Base-by-base conservation (phyloP, 2,113 vertebrate species). In the Chauna torquata region DNA sequence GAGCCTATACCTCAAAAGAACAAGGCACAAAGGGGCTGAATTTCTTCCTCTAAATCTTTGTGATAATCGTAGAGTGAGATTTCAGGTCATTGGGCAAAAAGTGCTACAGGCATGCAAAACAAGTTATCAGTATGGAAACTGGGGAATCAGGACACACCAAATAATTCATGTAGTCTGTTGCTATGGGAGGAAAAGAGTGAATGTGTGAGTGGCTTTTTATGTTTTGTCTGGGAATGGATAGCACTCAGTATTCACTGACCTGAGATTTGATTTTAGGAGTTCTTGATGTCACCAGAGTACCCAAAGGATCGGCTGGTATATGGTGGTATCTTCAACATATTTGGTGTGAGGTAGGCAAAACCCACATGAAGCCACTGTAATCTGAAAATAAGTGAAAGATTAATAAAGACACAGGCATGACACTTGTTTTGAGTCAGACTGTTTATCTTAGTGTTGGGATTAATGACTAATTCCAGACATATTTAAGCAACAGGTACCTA, bases 261-360 rank as follows among this genome's bases (percentile, higher is more conserved):
- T 52, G 42, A 34, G 27, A 28, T 92, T 95, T 86, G 24, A 57
- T 95, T 98, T 91, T 96, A 98, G 98, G 98, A 98, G 78, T 98
- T 98, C 96, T 95, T 98, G 98, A 98, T 98, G 98, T 98, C 97
- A 12, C 96, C 98, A 57, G 94, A 98, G 69, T 98, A 98, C 92
- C 97, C 95, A 55, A 98, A 98, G 96, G 98, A 98, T 91, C 92
- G 47, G 4, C 77, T 36, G 5, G 86, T 97, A 49, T 98, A 98
- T 6, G 40, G 95, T 1, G 95, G 28, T 8, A 58, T 98, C 24
- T 97, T 68, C 95, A 97, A 80, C 3, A 50, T 98, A 12, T 98
- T 98, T 78, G 98, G 98, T 9, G 97, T 97, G 82, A 98, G 98
- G 98, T 98, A 96, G 77, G 98, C 3, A 16, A 88, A 86, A 81